Evolutionary conservation across 2,797 vertebrate genomes (phyloP).

Genomic region (Sebastes trivittatus): DNA sequence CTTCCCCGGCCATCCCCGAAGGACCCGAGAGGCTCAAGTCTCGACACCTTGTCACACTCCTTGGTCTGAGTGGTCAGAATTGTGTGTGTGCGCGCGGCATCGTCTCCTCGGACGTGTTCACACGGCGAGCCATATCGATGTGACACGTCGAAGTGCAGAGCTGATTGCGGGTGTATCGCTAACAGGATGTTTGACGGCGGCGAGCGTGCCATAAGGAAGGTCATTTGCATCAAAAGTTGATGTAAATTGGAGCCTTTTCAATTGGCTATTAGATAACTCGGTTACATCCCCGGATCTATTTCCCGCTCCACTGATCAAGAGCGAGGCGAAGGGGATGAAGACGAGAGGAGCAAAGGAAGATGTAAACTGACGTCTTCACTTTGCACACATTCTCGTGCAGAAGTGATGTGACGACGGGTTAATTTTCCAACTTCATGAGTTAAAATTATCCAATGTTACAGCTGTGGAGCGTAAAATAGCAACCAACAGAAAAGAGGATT

Average conservation of each 20-base stretch:
- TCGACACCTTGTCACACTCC: constrained; percentile 68
- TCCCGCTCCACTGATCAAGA: constrained; percentile 66
- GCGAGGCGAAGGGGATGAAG: constrained; percentile 3
- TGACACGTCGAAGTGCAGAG: constrained; percentile 45
- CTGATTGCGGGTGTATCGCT: constrained; percentile 32
- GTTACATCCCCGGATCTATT: constrained; percentile 70
- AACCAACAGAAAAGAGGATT: constrained; percentile 24
- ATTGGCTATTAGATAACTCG: constrained; percentile 62
- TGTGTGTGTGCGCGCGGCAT: neutral
- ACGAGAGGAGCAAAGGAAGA: constrained; percentile 7
- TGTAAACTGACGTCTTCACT: neutral
- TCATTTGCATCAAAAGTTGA: constrained; percentile 58
- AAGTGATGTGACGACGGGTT: constrained; percentile 1
- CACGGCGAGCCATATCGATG: constrained; percentile 60
- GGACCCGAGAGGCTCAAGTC: constrained; percentile 56
- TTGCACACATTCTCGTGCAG: neutral
- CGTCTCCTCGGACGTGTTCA: constrained; percentile 31
- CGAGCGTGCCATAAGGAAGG: constrained; percentile 42
- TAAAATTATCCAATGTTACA: constrained; percentile 39
- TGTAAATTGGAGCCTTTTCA: constrained; percentile 67
- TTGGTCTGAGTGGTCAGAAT: constrained; percentile 25
- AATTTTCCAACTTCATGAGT: constrained; percentile 13
- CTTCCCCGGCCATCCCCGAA: constrained; percentile 49
- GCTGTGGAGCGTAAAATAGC: constrained; percentile 33
- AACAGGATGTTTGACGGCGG: constrained; percentile 41